Conservation (phyloP, 2,888 invertebrate species). For the Corbicula japonica region DNA sequence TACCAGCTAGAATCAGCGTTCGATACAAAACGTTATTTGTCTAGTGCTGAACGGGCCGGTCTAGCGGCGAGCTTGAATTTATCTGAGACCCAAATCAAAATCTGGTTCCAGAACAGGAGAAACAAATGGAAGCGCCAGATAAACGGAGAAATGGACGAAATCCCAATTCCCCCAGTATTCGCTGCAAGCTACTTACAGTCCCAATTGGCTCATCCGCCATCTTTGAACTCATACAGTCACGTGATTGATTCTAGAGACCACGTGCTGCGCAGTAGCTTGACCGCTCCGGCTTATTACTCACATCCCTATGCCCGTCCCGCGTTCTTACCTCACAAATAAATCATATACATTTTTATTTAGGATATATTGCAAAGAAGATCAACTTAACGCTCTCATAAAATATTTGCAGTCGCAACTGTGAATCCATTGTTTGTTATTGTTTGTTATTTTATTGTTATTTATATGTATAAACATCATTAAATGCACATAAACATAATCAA, state of each 20-base stretch:
- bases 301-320: conserved; percentile 56
- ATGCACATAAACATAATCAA: no score
- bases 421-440: conserved; percentile 21
- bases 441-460: conserved; percentile 20
- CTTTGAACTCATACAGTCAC: conserved; percentile 39
- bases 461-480: no score
- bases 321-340: conserved; percentile 9
- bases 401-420: no score
- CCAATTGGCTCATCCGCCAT: conserved; percentile 31
- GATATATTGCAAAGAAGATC: background rate
- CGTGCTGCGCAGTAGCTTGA: conserved; percentile 38
- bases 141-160: conserved; percentile 67
- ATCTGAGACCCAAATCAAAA: conserved; percentile 67
- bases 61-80: conserved; percentile 55
- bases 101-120: conserved; percentile 71
- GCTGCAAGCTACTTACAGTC: conserved; percentile 37
- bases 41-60: conserved; percentile 58
- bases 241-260: conserved; percentile 50
- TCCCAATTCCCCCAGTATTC: conserved; percentile 59
- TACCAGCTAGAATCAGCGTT: conserved; percentile 66
- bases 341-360: no score
- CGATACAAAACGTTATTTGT: conserved; percentile 63
- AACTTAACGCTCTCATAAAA: no score
- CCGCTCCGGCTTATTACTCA: conserved; percentile 53
- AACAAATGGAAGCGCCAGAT: conserved; percentile 72